Base-by-base conservation (phyloP, 2,113 vertebrate species). In the Barbus barbus region DNA sequence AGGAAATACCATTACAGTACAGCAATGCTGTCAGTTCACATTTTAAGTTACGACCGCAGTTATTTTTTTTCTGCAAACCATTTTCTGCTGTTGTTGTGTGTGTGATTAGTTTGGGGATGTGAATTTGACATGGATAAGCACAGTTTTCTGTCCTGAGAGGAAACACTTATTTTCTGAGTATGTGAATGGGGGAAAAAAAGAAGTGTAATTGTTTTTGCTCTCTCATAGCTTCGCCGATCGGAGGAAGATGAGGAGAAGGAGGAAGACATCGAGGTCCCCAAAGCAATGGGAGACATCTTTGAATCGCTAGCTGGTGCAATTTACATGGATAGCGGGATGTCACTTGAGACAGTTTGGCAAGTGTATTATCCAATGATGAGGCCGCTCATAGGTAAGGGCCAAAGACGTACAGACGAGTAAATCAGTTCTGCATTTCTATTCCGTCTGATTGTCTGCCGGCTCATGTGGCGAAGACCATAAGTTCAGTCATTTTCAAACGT, bases 281-380 rank as follows among this genome's bases (percentile, higher is more conserved):
- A 99, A 92, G 98, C 98, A 88, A 99, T 99, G 98, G 98, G 98
- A 73, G 98, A 99, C 85, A 98, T 99, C 93, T 99, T 99, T 90
- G 98, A 99, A 92, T 99, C 98, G 0, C 96, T 99, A 44, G 98
- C 98, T 38, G 98, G 98, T 89, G 98, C 98, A 86, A 97, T 99
- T 90, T 99, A 99, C 91, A 99, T 99, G 98, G 98, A 99, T 90
- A 99, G 98, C 81, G 95, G 95, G 89, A 99, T 99, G 98, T 99
- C 98, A 6, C 91, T 99, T 94, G 98, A 99, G 94, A 95, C 93
- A 12, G 98, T 99, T 85, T 99, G 98, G 98, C 96, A 96, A 89
- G 98, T 99, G 92, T 99, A 99, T 94, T 97, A 97, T 90, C 98
- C 98, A 56, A 99, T 99, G 98, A 99, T 99, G 98, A 96, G 97